Percentiles rank a stretch among this genome's conserved stretches.
Evolutionary conservation across 2,797 vertebrate genomes (phyloP).

Genomic region (Xyrichtys novacula): DNA sequence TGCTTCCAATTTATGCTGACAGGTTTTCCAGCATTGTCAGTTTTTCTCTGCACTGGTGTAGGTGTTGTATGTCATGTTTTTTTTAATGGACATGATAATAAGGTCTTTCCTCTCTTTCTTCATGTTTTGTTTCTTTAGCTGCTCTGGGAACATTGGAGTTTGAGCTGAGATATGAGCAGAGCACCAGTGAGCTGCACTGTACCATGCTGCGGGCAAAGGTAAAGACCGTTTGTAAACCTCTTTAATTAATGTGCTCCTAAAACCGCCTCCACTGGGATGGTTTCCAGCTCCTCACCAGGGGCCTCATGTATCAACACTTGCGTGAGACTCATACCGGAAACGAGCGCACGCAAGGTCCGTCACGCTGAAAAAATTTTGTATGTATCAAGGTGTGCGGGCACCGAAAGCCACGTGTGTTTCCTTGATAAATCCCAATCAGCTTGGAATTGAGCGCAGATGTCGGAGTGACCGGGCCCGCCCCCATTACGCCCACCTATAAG

Average conservation of each 20-base stretch:
- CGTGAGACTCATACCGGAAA: no score
- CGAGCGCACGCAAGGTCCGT: no score
- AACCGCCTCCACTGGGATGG: not conserved
- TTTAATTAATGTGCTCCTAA: not conserved
- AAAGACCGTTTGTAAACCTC: not conserved
- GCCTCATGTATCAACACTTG: no score
- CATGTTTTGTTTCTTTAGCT: constrained; percentile 67
- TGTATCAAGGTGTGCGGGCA: no score
- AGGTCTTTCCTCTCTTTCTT: constrained; percentile 7
- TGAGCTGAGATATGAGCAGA: constrained; percentile 85
- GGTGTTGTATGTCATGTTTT: not conserved
- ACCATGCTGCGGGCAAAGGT: constrained; percentile 89
- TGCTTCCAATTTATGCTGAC: constrained; percentile 26
- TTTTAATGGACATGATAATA: constrained; percentile 8
- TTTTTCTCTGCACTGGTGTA: not conserved
- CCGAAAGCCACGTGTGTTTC: no score
- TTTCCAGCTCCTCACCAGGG: not conserved
- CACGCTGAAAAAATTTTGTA: no score
- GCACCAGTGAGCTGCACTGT: constrained; percentile 86
- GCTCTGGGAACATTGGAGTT: constrained; percentile 89
- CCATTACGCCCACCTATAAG: no score
- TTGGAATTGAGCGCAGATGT: no score
- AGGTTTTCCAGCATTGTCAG: not conserved
- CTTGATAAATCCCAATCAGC: no score
- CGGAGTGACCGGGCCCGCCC: no score